Conservation (phyloP, 2,113 vertebrate species). For the Toxostoma redivivum region DNA sequence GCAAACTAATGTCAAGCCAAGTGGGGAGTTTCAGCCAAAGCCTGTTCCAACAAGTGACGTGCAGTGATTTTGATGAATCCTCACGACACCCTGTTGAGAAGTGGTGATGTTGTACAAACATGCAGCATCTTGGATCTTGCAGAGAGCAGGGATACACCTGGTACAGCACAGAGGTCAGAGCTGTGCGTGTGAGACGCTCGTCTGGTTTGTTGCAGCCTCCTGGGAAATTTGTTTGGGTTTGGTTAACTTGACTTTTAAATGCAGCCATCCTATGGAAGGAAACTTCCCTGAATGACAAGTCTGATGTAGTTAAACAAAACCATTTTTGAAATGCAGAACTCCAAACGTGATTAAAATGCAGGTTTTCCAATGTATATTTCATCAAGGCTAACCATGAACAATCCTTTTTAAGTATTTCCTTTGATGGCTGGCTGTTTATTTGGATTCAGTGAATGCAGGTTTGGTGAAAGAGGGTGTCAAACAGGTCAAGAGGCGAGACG, state of each 20-base stretch:
- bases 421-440: constrained; percentile 41
- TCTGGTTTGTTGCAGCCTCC: background rate
- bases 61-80: background rate
- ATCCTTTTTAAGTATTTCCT: constrained; percentile 10
- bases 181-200: accelerated
- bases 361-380: constrained; percentile 48
- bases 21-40: background rate
- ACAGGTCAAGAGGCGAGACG: constrained; percentile 75
- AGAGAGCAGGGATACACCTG: background rate
- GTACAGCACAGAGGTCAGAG: background rate
- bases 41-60: background rate
- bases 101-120: background rate
- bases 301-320: constrained; percentile 34
- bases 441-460: constrained; percentile 12
- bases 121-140: background rate
- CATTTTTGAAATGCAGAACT: constrained; percentile 18
- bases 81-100: background rate
- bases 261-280: constrained; percentile 25
- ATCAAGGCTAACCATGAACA: constrained; percentile 23
- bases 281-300: constrained; percentile 29
- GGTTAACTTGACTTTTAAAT: constrained; percentile 43
- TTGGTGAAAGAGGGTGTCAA: constrained; percentile 74
- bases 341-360: constrained; percentile 40
- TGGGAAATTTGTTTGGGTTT: constrained; percentile 54
- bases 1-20: background rate